Conservation (phyloP, 2,113 vertebrate species). For the Nymphicus hollandicus region DNA sequence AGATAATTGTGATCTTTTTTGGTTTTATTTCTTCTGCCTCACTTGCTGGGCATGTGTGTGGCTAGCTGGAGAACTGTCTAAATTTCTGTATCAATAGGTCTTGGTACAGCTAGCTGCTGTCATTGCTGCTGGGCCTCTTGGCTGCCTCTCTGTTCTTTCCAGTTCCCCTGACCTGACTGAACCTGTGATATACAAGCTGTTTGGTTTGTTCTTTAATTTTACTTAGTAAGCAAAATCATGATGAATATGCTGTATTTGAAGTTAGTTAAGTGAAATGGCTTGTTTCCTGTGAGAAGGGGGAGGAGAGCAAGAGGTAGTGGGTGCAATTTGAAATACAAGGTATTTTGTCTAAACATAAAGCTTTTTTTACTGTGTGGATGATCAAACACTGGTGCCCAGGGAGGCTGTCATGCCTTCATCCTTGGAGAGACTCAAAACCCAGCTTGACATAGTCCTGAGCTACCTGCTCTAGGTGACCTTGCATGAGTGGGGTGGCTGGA, state of each 20-base stretch:
- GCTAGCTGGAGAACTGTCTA: not conserved
- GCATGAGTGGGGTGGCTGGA: not conserved
- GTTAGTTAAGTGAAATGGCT: not conserved
- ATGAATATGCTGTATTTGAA: not conserved
- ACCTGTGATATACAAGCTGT: not conserved
- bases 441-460: not conserved
- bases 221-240: not conserved
- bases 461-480: not conserved
- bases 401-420: not conserved
- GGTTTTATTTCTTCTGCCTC: not conserved
- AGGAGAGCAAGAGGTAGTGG: not conserved
- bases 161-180: not conserved
- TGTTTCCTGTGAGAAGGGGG: not conserved
- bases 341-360: not conserved
- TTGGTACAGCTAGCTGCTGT: not conserved
- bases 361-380: not conserved
- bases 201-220: not conserved
- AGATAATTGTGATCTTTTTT: not conserved
- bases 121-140: accelerated
- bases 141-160: not conserved
- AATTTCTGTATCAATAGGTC: not conserved
- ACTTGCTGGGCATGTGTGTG: not conserved
- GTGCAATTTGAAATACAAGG: not conserved
- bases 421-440: not conserved
- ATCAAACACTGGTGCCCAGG: not conserved